Evolutionary conservation across 2,113 vertebrate species (phyloP).

Genomic region (Tachuris rubrigastra): DNA sequence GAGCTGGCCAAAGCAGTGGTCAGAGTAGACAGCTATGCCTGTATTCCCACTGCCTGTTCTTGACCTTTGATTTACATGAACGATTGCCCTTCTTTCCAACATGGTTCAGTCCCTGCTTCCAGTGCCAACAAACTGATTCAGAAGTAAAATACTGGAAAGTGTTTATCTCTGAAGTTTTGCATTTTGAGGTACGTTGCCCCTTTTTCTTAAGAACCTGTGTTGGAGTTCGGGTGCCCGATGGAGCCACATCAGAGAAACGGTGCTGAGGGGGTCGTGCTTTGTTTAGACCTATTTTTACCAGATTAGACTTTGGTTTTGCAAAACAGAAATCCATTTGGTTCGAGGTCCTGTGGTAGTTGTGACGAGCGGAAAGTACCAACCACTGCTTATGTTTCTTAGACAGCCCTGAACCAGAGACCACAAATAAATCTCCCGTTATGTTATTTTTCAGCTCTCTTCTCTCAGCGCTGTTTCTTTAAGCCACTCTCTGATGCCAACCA

Average conservation of each 20-base stretch:
- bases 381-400: slow-evolving; percentile 30
- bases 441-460: slow-evolving; percentile 39
- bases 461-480: slow-evolving; percentile 34
- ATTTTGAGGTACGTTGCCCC: fast-evolving
- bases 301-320: neutral
- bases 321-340: neutral
- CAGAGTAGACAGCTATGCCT: neutral
- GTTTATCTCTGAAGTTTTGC: neutral
- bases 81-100: neutral
- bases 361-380: neutral
- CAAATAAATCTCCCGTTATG: slow-evolving; percentile 34
- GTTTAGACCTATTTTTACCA: neutral
- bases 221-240: neutral
- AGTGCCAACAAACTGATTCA: neutral
- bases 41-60: neutral
- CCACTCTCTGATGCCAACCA: slow-evolving; percentile 44
- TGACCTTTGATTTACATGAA: neutral
- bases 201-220: neutral
- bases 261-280: neutral
- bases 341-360: neutral
- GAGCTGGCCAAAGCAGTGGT: neutral
- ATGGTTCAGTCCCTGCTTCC: neutral
- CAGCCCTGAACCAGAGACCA: slow-evolving; percentile 32
- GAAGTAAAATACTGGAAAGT: neutral
- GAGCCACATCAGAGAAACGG: neutral